phyloP scores from a whole-genome alignment of 2,888 invertebrate genomes.

The Mythimna ferrago region DNA sequence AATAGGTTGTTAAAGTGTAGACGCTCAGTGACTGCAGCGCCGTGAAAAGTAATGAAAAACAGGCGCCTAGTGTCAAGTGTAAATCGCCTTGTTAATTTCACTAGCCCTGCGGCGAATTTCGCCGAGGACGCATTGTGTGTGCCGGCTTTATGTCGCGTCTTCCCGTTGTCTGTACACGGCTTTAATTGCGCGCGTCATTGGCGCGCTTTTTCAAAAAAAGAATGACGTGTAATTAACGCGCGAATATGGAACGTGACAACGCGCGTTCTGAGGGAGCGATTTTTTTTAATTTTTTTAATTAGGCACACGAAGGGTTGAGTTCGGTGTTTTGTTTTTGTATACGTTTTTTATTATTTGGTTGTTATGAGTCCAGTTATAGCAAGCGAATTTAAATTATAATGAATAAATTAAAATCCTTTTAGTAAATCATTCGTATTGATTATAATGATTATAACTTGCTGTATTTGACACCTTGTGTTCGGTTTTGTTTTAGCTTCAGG shows the following conservation, averaged over 20 bases:
- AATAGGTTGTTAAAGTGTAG: slow-evolving; percentile 73
- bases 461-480: slow-evolving; percentile 31
- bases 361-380: slow-evolving; percentile 55
- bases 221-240: slow-evolving; percentile 91
- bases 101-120: slow-evolving; percentile 90
- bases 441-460: slow-evolving; percentile 40
- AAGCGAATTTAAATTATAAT: slow-evolving; percentile 59
- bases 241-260: slow-evolving; percentile 90
- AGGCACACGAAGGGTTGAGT: slow-evolving; percentile 76
- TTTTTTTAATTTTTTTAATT: slow-evolving; percentile 88
- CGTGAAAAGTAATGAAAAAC: slow-evolving; percentile 87
- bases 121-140: slow-evolving; percentile 90
- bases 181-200: slow-evolving; percentile 91
- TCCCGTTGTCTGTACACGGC: slow-evolving; percentile 90
- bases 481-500: not conserved
- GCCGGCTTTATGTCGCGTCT: slow-evolving; percentile 90
- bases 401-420: slow-evolving; percentile 59
- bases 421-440: slow-evolving; percentile 51
- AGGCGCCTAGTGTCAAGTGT: slow-evolving; percentile 89
- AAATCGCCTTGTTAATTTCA: slow-evolving; percentile 91
- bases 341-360: slow-evolving; percentile 62
- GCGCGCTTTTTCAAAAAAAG: slow-evolving; percentile 90
- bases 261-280: slow-evolving; percentile 88
- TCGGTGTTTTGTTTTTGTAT: slow-evolving; percentile 66
- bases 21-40: slow-evolving; percentile 72